These are phyloP conservation scores for Archips xylosteana DNA, from an alignment of 2,888 invertebrate species.

Conservation along the genomic window DNA sequence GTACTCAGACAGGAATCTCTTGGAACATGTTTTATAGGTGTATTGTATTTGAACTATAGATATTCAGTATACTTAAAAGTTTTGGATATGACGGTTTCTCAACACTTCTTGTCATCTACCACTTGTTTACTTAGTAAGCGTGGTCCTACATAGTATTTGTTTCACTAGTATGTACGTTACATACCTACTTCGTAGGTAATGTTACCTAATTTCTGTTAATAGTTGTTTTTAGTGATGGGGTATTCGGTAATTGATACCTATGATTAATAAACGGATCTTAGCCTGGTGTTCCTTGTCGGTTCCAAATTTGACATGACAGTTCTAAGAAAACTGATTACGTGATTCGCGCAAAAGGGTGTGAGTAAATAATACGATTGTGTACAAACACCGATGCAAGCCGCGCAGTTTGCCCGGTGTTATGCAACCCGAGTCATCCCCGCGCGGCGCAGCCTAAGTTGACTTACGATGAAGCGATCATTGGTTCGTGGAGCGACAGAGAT, in stretches of 20 bases:
- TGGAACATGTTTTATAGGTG: too few relatives aligned
- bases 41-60: neutral
- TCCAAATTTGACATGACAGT: slow-evolving; percentile 57
- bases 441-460: slow-evolving; percentile 52
- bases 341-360: slow-evolving; percentile 58
- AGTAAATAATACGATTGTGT: slow-evolving; percentile 69
- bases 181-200: too few relatives aligned
- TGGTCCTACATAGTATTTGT: too few relatives aligned
- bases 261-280: slow-evolving; percentile 49
- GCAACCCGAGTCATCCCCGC: slow-evolving; percentile 66
- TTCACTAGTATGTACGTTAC: too few relatives aligned
- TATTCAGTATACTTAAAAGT: slow-evolving; percentile 56
- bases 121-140: slow-evolving; percentile 49
- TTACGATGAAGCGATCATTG: slow-evolving; percentile 28
- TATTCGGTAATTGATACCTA: neutral
- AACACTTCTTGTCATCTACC: slow-evolving; percentile 72
- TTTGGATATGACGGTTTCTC: slow-evolving; percentile 76
- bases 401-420: slow-evolving; percentile 67
- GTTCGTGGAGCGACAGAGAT: slow-evolving; percentile 33
- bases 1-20: too few relatives aligned
- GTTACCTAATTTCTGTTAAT: too few relatives aligned
- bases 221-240: neutral
- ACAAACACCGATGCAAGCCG: slow-evolving; percentile 64
- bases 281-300: slow-evolving; percentile 52
- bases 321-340: slow-evolving; percentile 62